Percentiles rank a stretch among this genome's conserved stretches.
Conservation (phyloP, 2,888 invertebrate species). For the Calameuta pallipes region DNA sequence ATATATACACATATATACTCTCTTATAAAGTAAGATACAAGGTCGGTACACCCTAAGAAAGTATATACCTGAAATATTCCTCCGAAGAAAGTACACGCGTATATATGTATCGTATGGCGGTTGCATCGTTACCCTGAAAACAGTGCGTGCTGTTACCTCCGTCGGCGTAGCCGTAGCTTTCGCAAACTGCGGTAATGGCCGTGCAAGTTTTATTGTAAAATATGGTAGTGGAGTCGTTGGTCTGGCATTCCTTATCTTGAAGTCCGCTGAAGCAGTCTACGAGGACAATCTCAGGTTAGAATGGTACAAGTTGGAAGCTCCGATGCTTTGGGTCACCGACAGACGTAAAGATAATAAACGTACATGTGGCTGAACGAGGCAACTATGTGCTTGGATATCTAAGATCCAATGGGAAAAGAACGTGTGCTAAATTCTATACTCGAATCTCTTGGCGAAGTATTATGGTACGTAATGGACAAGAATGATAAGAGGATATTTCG, state of each 20-base stretch:
- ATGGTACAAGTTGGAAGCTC: background rate
- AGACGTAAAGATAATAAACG: background rate
- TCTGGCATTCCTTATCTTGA: conserved; percentile 70
- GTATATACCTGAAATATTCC: conserved; percentile 74
- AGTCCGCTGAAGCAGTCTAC: conserved; percentile 76
- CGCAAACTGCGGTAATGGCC: conserved; percentile 69
- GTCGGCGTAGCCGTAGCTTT: conserved; percentile 56
- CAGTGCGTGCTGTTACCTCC: conserved; percentile 68
- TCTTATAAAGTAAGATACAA: background rate
- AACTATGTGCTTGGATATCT: background rate
- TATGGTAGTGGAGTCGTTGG: conserved; percentile 65
- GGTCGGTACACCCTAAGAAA: background rate
- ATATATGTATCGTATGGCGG: conserved; percentile 69
- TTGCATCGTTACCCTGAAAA: conserved; percentile 52
- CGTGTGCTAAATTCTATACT: background rate
- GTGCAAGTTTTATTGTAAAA: conserved; percentile 70
- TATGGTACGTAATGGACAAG: background rate
- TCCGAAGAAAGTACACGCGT: conserved; percentile 73
- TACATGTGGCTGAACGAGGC: background rate
- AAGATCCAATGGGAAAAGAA: background rate
- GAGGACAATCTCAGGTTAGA: conserved; percentile 27
- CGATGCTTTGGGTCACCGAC: background rate
- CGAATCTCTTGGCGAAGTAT: background rate
- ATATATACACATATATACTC: background rate
- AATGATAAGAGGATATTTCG: background rate